Evolutionary conservation across 2,113 vertebrate species (phyloP).

Genomic region (Micronycteris hirsuta): DNA sequence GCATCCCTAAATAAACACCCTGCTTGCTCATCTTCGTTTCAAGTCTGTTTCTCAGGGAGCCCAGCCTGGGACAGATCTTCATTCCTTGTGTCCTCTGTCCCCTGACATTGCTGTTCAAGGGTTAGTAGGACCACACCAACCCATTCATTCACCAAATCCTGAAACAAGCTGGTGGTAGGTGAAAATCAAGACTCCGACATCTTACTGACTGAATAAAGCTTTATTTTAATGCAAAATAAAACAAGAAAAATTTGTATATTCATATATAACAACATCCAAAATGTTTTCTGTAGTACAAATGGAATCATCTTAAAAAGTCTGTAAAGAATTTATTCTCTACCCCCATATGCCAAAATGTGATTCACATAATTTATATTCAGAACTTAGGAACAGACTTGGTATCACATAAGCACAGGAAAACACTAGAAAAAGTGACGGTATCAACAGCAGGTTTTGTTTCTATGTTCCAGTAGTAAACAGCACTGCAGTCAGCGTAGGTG

Average conservation of each 20-base stretch:
- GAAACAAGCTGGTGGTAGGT: not conserved
- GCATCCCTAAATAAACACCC: not conserved
- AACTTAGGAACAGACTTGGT: constrained; percentile 67
- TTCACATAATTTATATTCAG: constrained; percentile 73
- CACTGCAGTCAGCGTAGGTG: constrained; percentile 6
- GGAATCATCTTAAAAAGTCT: constrained; percentile 64
- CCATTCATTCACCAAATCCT: not conserved
- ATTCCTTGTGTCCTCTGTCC: not conserved
- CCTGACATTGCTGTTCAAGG: not conserved
- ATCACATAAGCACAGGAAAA: constrained; percentile 67
- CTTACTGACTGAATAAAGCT: constrained; percentile 73
- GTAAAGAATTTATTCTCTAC: constrained; percentile 68
- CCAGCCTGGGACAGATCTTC: not conserved
- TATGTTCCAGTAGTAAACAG: constrained; percentile 57
- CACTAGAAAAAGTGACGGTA: constrained; percentile 60
- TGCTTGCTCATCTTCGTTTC: not conserved
- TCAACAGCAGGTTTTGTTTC: constrained; percentile 64
- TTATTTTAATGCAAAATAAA: constrained; percentile 88
- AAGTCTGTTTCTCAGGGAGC: not conserved
- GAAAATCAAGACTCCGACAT: constrained; percentile 25
- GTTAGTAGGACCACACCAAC: not conserved
- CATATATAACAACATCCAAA: constrained; percentile 80
- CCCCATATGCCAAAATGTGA: constrained; percentile 64
- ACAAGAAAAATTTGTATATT: constrained; percentile 80
- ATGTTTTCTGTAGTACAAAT: constrained; percentile 75